These are phyloP conservation scores for Heteromormyrus szaboi DNA, from an alignment of 2,797 vertebrate species.

Conservation along the genomic window DNA sequence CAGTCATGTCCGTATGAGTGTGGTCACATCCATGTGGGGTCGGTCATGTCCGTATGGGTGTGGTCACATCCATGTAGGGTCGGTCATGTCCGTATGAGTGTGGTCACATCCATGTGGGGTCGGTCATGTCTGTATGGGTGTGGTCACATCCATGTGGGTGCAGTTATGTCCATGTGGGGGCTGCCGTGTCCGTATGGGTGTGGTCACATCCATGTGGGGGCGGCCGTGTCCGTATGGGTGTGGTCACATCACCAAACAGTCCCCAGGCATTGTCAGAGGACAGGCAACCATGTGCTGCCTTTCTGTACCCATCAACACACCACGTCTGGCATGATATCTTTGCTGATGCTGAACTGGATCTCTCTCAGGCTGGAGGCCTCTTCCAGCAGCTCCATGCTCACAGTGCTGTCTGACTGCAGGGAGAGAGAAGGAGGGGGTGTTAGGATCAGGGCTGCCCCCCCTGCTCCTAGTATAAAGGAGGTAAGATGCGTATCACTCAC, in stretches of 20 bases:
- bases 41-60: neutral
- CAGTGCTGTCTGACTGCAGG: neutral
- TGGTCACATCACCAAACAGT: neutral
- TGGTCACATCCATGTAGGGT: neutral
- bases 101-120: neutral
- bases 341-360: slow-evolving; percentile 50
- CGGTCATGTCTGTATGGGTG: neutral
- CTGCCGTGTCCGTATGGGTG: no score
- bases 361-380: slow-evolving; percentile 43
- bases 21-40: no score
- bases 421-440: neutral
- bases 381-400: slow-evolving; percentile 21
- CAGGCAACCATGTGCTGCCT: neutral
- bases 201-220: neutral
- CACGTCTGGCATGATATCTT: slow-evolving; percentile 46
- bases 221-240: neutral
- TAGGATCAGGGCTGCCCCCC: neutral
- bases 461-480: neutral
- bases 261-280: neutral
- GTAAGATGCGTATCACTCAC: slow-evolving; percentile 41
- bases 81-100: neutral
- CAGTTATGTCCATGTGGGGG: neutral
- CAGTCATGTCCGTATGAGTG: neutral
- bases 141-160: neutral
- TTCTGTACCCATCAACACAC: slow-evolving; percentile 38